Percentiles rank a stretch among this genome's conserved stretches.
These are phyloP conservation scores for Xestia ashworthii DNA, from an alignment of 2,888 invertebrate genomes.

Conservation along the genomic window DNA sequence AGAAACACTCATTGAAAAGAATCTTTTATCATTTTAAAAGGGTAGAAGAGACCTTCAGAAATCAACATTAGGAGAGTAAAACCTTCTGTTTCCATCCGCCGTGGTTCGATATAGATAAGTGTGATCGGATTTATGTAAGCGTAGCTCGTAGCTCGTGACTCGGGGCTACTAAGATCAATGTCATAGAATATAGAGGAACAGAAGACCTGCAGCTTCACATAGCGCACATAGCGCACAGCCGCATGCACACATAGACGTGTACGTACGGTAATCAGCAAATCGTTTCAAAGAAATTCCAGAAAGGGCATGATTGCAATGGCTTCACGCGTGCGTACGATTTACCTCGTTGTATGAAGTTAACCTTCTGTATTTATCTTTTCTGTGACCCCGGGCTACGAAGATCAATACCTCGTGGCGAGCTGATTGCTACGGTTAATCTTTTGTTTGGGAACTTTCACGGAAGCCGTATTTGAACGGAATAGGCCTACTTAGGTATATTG, in stretches of 20 bases:
- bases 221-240: no score
- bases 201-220: neutral
- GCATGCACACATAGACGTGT: neutral
- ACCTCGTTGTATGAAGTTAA: neutral
- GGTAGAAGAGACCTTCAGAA: constrained; percentile 28
- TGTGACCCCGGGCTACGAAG: constrained; percentile 32
- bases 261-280: neutral
- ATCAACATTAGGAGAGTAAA: constrained; percentile 28
- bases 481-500: constrained; percentile 42
- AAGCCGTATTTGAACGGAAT: constrained; percentile 52
- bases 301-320: neutral
- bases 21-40: constrained; percentile 24
- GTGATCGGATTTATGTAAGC: constrained; percentile 58
- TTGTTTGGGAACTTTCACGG: constrained; percentile 60
- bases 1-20: constrained; percentile 5
- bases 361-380: constrained; percentile 4
- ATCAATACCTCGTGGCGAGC: constrained; percentile 62
- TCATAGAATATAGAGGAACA: constrained; percentile 4
- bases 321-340: neutral
- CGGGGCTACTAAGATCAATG: constrained; percentile 59
- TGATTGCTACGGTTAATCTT: constrained; percentile 66
- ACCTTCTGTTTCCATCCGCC: constrained; percentile 25
- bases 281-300: neutral
- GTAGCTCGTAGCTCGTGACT: constrained; percentile 50
- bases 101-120: constrained; percentile 46